A percentile compares a stretch with the other conserved stretches of the same genome.
Conservation (phyloP, 1,140 invertebrate species). For the Coptotermes formosanus region DNA sequence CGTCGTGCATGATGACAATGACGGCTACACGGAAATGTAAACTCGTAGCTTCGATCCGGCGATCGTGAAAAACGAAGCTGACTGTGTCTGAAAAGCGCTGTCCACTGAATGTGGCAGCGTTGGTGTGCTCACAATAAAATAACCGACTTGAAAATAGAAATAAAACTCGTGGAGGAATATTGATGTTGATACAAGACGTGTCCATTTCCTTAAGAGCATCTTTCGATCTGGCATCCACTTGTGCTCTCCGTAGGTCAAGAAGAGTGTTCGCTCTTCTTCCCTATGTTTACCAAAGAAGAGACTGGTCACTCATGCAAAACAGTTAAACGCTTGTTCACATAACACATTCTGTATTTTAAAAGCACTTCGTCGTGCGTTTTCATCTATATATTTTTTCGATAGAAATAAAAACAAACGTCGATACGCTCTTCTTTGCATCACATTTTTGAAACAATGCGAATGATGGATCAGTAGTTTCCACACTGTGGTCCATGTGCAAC, state of each 20-base stretch:
- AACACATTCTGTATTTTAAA: not conserved
- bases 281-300: not conserved
- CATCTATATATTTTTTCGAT: not conserved
- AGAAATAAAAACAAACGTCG: not conserved
- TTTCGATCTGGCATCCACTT: not conserved
- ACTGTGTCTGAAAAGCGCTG: too few relatives aligned
- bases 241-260: constrained; percentile 1
- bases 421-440: too few relatives aligned
- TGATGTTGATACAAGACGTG: not conserved
- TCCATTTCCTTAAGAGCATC: not conserved
- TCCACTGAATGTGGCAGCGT: too few relatives aligned
- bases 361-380: not conserved
- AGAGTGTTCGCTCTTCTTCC: not conserved
- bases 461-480: too few relatives aligned
- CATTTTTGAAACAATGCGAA: too few relatives aligned
- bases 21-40: too few relatives aligned
- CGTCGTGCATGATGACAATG: too few relatives aligned
- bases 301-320: constrained; percentile 17
- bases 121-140: too few relatives aligned
- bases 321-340: not conserved
- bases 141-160: not conserved
- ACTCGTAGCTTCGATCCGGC: too few relatives aligned
- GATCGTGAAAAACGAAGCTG: too few relatives aligned
- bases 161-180: not conserved
- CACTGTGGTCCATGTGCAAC: too few relatives aligned